Conservation (phyloP, 1,140 invertebrate species). For the Himalopsyche phryganea region DNA sequence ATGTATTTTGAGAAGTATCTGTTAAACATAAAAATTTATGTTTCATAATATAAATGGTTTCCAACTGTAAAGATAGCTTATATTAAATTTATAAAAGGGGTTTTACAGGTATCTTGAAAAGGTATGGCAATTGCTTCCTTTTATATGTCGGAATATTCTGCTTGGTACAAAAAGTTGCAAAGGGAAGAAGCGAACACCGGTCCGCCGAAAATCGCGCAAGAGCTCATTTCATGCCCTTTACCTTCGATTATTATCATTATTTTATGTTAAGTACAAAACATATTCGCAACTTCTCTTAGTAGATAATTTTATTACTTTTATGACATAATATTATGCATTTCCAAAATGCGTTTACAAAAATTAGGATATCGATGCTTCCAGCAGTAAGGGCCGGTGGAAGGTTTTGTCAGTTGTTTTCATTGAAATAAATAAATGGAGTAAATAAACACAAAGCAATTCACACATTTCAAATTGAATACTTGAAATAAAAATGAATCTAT, state of each 20-base stretch:
- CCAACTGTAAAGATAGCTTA: not conserved
- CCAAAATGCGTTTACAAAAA: constrained; percentile 30
- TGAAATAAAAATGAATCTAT: too few relatives aligned
- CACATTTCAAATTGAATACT: too few relatives aligned
- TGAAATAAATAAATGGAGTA: constrained; percentile 1
- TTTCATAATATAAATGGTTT: not conserved
- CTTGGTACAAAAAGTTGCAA: not conserved
- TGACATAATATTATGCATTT: constrained; percentile 35
- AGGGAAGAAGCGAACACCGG: not conserved
- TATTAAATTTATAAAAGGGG: not conserved
- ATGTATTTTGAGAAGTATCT: too few relatives aligned
- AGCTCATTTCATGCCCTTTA: constrained; percentile 17
- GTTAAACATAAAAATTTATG: not conserved
- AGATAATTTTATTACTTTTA: constrained; percentile 35
- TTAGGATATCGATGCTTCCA: constrained; percentile 18
- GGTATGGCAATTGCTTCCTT: not conserved
- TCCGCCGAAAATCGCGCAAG: not conserved
- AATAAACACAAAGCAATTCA: not conserved
- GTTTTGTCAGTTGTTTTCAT: not conserved
- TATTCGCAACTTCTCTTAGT: constrained; percentile 31
- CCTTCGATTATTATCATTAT: constrained; percentile 31
- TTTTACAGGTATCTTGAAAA: not conserved
- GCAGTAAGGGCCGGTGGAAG: constrained; percentile 15
- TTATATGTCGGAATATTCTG: not conserved
- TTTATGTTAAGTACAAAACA: constrained; percentile 29